Percentiles rank a stretch among this genome's conserved stretches.
Evolutionary conservation across 2,888 invertebrate genomes (phyloP).

Genomic region (Salticus scenicus): DNA sequence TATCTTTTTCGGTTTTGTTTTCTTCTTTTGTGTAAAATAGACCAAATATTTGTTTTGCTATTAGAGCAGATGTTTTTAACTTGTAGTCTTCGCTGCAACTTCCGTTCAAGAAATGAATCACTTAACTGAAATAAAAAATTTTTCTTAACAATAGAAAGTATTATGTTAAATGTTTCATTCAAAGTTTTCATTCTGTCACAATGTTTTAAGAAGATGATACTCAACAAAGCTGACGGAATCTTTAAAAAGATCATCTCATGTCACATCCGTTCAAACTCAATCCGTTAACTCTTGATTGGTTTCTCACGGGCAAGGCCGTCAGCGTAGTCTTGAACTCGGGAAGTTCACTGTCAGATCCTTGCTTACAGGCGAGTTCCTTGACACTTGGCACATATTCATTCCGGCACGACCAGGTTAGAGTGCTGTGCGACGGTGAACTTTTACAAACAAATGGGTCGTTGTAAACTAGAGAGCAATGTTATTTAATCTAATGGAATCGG

Average conservation of each 20-base stretch:
- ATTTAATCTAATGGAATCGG: not conserved
- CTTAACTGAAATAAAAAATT: no score
- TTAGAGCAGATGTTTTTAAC: no score
- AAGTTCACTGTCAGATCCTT: not conserved
- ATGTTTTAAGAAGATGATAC: not conserved
- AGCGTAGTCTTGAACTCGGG: not conserved
- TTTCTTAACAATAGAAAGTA: no score
- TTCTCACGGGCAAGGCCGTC: constrained; percentile 8
- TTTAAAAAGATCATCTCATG: not conserved
- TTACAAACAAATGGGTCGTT: not conserved
- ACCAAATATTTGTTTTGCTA: no score
- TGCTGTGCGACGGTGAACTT: not conserved
- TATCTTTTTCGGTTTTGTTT: no score
- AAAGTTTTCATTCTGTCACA: no score
- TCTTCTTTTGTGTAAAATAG: no score
- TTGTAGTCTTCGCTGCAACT: no score
- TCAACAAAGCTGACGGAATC: not conserved
- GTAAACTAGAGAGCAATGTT: not conserved
- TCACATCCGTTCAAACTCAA: not conserved
- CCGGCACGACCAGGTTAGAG: constrained; percentile 1
- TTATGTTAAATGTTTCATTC: no score
- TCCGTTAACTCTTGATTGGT: constrained; percentile 1
- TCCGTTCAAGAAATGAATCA: no score
- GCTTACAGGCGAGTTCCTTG: not conserved
- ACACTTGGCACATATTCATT: constrained; percentile 1